phyloP scores from a whole-genome alignment of 2,113 vertebrate genomes.

The Pterocles gutturalis region DNA sequence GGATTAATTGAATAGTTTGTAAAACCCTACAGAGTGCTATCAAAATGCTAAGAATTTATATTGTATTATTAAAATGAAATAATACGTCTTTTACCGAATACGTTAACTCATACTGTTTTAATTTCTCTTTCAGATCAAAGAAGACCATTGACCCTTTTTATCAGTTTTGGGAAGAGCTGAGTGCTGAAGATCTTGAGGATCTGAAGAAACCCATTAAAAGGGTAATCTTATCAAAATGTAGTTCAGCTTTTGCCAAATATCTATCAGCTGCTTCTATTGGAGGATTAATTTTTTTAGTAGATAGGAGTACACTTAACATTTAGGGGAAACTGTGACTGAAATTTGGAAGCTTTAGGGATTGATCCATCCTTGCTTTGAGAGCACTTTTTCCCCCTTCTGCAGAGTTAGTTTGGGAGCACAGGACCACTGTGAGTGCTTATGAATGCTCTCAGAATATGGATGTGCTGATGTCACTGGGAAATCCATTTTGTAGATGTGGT shows the following conservation, averaged over 20 bases:
- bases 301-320: not conserved
- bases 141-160: conserved; percentile 87
- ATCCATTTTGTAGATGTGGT: not conserved
- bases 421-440: fast-evolving
- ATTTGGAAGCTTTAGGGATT: not conserved
- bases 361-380: not conserved
- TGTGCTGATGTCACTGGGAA: not conserved
- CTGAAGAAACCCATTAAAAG: conserved; percentile 69
- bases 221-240: conserved; percentile 67
- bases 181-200: conserved; percentile 78
- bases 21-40: not conserved
- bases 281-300: not conserved
- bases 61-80: not conserved
- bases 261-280: not conserved
- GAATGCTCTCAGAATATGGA: not conserved
- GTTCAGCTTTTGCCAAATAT: not conserved
- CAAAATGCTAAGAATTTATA: not conserved
- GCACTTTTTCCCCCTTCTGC: not conserved
- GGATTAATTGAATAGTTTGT: not conserved
- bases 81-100: not conserved
- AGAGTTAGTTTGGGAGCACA: not conserved
- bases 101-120: not conserved
- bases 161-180: conserved; percentile 91
- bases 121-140: conserved; percentile 83
- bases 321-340: not conserved